Evolutionary conservation across 2,888 invertebrate genomes (phyloP), one percentile per base, ranked within the genome.

Genomic region (Lepidochitona cinerea): DNA sequence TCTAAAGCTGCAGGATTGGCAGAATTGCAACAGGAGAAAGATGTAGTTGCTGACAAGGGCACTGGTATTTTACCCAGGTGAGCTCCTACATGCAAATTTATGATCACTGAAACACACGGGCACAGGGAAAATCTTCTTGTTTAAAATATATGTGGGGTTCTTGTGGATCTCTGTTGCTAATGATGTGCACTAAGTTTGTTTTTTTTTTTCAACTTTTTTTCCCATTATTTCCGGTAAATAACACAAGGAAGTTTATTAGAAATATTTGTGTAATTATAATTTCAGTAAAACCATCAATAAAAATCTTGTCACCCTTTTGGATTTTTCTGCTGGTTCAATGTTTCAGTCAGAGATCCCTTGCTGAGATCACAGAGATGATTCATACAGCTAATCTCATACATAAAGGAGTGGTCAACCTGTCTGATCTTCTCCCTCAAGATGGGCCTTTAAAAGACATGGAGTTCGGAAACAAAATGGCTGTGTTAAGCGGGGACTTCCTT

Each of bases 311-410:
- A n/a, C n/a, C 18, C 1, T 1, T 0, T 68, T 37, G 29, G 0
- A 54, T 32, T 70, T 32, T 33, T 70, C n/a, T 33, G 29, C 4
- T 2, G 32, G n/a, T 14, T 12, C 26, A 37, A 49, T 67, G 4
- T 79, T 75, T 18, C 75, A 88, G 87, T 70, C 88, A 88, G 72
- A 81, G 88, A 33, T 81, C 83, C 12, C 91, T 98, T 69, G 97
- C 97, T 0, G 97, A 98, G 91, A 96, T 97, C n/a, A 96, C 96
- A 0, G 98, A 98, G 92, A 96, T 98, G 96, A 97, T 98, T 79
- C 93, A 97, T 66, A 97, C 97, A 0, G 96, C 97, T 29, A 95
- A 96, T 89, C 92, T 97, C 77, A 95, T 98, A 18, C 98, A 98
- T 91, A 95, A 94, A 89, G 96, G 93, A 68, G 92, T 97, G 75